Conservation (phyloP, 2,888 invertebrate genomes). For the Leucophora obtusa region DNA sequence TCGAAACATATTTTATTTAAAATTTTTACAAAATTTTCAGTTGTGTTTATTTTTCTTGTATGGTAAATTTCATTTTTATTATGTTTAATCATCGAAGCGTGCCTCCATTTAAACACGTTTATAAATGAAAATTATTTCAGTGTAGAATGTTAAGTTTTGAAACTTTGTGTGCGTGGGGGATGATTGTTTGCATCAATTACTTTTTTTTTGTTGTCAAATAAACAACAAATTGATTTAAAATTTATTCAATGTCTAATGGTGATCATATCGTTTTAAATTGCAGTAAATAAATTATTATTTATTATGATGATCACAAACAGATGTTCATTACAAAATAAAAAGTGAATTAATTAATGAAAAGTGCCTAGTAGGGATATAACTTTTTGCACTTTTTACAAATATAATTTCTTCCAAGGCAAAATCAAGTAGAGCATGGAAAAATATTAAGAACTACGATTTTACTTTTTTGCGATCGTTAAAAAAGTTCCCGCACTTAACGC, state of each 20-base stretch:
- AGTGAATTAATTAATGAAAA: background rate
- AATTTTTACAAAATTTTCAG: background rate
- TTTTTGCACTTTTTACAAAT: no score
- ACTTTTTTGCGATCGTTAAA: no score
- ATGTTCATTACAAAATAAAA: constrained; percentile 13
- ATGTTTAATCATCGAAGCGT: constrained; percentile 54
- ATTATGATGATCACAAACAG: background rate
- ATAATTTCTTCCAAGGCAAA: no score
- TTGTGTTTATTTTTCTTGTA: background rate
- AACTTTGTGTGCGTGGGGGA: background rate
- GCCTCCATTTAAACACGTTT: constrained; percentile 48
- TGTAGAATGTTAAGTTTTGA: constrained; percentile 13
- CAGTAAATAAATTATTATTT: constrained; percentile 14
- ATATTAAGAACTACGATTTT: no score
- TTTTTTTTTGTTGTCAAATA: constrained; percentile 22
- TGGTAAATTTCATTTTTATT: constrained; percentile 28
- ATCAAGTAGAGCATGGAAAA: no score
- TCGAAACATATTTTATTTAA: background rate
- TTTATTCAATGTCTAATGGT: constrained; percentile 7
- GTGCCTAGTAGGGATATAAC: no score
- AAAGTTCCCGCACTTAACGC: no score
- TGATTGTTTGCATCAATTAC: background rate
- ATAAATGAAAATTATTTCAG: constrained; percentile 45
- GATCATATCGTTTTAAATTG: constrained; percentile 6
- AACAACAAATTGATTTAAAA: constrained; percentile 40